Evolutionary conservation across 2,113 vertebrate species (phyloP).

Genomic region (Ammodramus savannarum): DNA sequence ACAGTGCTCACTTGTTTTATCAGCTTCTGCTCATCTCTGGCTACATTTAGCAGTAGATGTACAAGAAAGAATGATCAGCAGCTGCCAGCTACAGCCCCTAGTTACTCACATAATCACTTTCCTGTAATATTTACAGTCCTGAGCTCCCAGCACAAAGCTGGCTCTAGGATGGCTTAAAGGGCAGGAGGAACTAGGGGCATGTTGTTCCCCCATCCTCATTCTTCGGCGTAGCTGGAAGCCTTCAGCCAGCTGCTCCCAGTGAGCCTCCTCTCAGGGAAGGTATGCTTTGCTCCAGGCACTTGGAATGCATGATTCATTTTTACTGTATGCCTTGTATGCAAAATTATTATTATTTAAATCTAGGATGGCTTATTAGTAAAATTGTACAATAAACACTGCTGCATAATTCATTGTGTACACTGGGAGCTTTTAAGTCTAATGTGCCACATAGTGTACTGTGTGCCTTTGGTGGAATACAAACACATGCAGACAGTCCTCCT

Average conservation of each 20-base stretch:
- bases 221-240: neutral
- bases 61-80: neutral
- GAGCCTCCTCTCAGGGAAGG: neutral
- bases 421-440: conserved; percentile 31
- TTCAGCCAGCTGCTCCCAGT: neutral
- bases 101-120: neutral
- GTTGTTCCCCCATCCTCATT: neutral
- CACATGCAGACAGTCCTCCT: neutral
- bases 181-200: neutral
- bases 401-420: neutral
- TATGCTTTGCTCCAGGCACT: neutral
- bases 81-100: neutral
- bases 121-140: neutral
- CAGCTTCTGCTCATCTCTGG: neutral
- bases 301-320: neutral
- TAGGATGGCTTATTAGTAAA: conserved; percentile 22
- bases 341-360: conserved; percentile 37
- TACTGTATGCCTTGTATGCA: neutral
- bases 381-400: neutral
- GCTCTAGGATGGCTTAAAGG: neutral
- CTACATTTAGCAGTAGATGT: neutral
- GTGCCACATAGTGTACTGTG: neutral
- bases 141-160: neutral
- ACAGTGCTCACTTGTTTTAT: neutral
- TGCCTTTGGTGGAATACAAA: neutral